Evolutionary conservation across 2,797 vertebrate species (phyloP).

Genomic region (Myripristis murdjan): DNA sequence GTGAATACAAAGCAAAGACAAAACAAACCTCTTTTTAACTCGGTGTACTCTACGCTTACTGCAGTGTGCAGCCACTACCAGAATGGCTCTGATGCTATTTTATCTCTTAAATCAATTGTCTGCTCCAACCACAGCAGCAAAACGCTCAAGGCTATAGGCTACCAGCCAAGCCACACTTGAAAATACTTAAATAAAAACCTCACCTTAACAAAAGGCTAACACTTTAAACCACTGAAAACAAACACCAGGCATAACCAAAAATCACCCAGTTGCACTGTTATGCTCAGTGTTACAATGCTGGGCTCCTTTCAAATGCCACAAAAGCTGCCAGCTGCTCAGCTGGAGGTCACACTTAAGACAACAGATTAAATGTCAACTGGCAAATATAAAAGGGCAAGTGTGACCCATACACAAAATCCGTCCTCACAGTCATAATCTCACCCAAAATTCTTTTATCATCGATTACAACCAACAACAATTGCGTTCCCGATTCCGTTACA

Average conservation of each 20-base stretch:
- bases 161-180: background rate
- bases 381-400: background rate
- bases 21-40: background rate
- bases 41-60: too few relatives aligned
- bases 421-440: constrained; percentile 18
- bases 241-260: background rate
- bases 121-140: background rate
- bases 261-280: background rate
- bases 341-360: constrained; percentile 1
- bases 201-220: too few relatives aligned
- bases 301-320: constrained; percentile 12
- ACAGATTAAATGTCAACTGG: constrained; percentile 33
- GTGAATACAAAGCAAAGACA: background rate
- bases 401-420: constrained; percentile 15
- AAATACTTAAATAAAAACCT: too few relatives aligned
- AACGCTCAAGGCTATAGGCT: background rate
- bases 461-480: background rate
- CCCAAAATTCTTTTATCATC: constrained; percentile 28
- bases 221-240: background rate
- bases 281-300: background rate
- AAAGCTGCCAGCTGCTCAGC: constrained; percentile 20
- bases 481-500: constrained; percentile 7
- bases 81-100: too few relatives aligned
- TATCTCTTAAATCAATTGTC: constrained; percentile 3
- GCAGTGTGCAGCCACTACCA: too few relatives aligned